phyloP scores from a whole-genome alignment of 2,888 invertebrate species.

The Syrphus vitripennis region DNA sequence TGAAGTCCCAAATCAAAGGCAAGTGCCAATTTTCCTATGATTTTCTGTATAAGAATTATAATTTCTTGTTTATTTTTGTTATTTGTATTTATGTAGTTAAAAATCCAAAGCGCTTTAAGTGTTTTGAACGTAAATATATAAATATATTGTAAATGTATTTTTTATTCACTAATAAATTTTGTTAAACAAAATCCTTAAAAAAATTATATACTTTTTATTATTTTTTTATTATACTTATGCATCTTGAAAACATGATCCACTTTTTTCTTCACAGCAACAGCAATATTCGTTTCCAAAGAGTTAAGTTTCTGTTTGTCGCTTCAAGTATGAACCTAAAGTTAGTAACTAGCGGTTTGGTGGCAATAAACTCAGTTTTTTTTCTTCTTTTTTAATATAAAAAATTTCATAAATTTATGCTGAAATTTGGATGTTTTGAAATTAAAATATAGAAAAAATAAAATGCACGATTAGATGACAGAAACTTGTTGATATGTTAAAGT shows the following conservation, averaged over 20 bases:
- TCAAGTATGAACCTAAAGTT: too few relatives aligned
- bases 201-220: not conserved
- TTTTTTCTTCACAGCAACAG: not conserved
- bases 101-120: constrained; percentile 39
- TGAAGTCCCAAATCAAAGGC: constrained; percentile 51
- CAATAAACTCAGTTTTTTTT: too few relatives aligned
- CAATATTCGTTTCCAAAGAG: not conserved
- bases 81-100: constrained; percentile 41
- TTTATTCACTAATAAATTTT: constrained; percentile 57
- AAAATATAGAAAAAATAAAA: too few relatives aligned
- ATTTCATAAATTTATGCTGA: too few relatives aligned
- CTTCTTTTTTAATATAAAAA: too few relatives aligned
- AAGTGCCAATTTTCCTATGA: constrained; percentile 64
- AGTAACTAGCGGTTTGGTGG: too few relatives aligned
- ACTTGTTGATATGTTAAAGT: too few relatives aligned
- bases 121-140: constrained; percentile 39
- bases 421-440: too few relatives aligned
- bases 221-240: not conserved
- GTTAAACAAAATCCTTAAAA: constrained; percentile 47
- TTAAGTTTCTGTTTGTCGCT: too few relatives aligned
- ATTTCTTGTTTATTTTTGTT: constrained; percentile 38
- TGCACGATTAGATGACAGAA: too few relatives aligned
- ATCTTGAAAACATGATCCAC: not conserved
- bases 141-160: constrained; percentile 45
- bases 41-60: constrained; percentile 12